phyloP scores from a whole-genome alignment of 2,113 vertebrate species.

The Accipiter cooperii region DNA sequence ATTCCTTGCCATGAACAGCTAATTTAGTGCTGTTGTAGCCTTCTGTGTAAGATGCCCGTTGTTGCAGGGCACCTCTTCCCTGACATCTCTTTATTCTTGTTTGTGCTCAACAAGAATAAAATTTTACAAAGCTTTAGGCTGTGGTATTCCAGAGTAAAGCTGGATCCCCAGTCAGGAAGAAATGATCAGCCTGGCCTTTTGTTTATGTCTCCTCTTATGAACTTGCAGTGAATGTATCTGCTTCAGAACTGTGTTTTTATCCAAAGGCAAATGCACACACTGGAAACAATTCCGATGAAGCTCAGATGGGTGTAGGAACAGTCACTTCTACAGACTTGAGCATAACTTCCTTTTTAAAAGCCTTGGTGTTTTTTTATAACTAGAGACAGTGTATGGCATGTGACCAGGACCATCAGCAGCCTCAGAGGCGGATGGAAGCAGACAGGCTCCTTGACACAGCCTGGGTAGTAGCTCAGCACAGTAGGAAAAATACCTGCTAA shows the following conservation, averaged over 20 bases:
- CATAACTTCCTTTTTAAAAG: background rate
- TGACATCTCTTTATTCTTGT: background rate
- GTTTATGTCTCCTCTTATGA: background rate
- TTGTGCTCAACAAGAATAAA: background rate
- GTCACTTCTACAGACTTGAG: background rate
- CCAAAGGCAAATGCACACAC: background rate
- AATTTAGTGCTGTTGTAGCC: background rate
- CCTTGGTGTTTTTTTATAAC: background rate
- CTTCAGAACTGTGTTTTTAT: background rate
- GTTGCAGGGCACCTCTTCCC: background rate
- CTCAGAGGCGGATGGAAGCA: background rate
- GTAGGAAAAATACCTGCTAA: background rate
- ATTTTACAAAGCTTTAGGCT: background rate
- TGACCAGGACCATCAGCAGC: background rate
- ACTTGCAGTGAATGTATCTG: background rate
- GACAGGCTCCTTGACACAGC: background rate
- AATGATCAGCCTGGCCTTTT: background rate
- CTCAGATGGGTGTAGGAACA: background rate
- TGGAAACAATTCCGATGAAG: background rate
- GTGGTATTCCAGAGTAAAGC: background rate
- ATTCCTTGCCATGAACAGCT: background rate
- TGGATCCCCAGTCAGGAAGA: background rate
- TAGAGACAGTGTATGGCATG: background rate
- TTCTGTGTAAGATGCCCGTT: background rate
- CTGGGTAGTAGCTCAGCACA: background rate